Conservation (phyloP, 2,888 invertebrate species). For the Alitta virens region DNA sequence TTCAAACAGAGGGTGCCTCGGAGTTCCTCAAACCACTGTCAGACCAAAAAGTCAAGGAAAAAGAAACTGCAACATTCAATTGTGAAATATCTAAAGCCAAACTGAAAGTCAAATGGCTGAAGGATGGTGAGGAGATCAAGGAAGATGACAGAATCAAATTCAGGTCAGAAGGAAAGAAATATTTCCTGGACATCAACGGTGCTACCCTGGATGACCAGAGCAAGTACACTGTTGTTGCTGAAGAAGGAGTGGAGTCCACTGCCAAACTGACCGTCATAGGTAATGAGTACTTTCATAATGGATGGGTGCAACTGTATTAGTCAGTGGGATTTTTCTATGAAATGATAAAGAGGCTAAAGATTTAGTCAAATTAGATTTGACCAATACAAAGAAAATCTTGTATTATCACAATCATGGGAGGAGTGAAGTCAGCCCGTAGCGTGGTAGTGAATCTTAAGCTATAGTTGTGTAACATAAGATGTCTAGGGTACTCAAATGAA, state of each 20-base stretch:
- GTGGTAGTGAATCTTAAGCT: too few species aligned
- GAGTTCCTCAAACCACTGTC: slow-evolving; percentile 46
- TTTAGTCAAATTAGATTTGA: background rate
- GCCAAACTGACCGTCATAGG: slow-evolving; percentile 75
- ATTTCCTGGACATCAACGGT: slow-evolving; percentile 39
- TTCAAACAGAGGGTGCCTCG: slow-evolving; percentile 44
- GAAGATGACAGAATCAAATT: background rate
- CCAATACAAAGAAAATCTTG: background rate
- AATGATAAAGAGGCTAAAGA: too few species aligned
- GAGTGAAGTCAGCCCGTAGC: too few species aligned
- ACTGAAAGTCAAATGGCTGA: slow-evolving; percentile 74
- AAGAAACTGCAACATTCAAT: slow-evolving; percentile 61
- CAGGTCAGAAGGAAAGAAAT: slow-evolving; percentile 18
- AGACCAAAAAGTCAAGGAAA: slow-evolving; percentile 45
- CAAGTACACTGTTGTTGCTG: slow-evolving; percentile 59
- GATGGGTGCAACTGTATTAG: too few species aligned
- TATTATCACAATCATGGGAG: slow-evolving; percentile 24
- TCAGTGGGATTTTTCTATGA: too few species aligned
- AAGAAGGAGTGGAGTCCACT: slow-evolving; percentile 39
- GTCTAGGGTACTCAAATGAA: too few species aligned
- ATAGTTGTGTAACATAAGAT: too few species aligned
- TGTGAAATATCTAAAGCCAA: slow-evolving; percentile 80
- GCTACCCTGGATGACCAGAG: slow-evolving; percentile 42
- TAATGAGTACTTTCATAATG: slow-evolving; percentile 54
- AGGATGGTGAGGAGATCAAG: slow-evolving; percentile 3